Evolutionary conservation across 2,888 invertebrate species (phyloP), one percentile per base, ranked within the genome.

Genomic region (Corbicula japonica): DNA sequence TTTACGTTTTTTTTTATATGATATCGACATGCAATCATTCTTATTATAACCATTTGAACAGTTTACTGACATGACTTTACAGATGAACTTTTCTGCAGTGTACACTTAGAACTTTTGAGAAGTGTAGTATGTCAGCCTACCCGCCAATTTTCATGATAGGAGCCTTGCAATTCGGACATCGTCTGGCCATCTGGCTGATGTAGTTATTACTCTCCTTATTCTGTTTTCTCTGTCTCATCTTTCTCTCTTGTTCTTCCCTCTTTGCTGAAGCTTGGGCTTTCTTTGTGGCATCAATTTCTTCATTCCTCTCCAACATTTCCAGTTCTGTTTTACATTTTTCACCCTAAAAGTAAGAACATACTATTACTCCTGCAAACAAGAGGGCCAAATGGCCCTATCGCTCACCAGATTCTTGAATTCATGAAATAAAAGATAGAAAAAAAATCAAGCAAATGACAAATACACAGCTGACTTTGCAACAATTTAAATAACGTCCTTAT

Each of bases 101-200:
- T n/a, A n/a, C n/a, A n/a, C n/a, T n/a, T n/a, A n/a, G n/a, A n/a
- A n/a, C n/a, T 10, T 41, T 41, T 12, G 15, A 32, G 6, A 58
- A 58, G 12, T 26, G 12, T 44, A n/a, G n/a, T n/a, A n/a, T n/a
- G n/a, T n/a, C 23, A 6, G 35, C 73, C 48, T 80, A 88, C 89
- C 89, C 89, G 32, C 71, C 76, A 58, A 76, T 83, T 71, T 89
- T 89, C 62, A 87, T 85, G 28, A 89, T 82, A 18, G 72, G 73
- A 6, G 82, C 61, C 46, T 61, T 73, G 66, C 89, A 89, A 1
- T 44, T 44, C 26, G 89, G 89, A 74, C 89, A 89, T 48, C 46
- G 68, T 34, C 63, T 78, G 6, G 83, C 75, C 35, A 76, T 80
- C 2, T 50, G 48, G n/a, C 65, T 65, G 4, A 85, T 61, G 15